Conservation (phyloP, 2,888 invertebrate species). For the Apamea epomidion region DNA sequence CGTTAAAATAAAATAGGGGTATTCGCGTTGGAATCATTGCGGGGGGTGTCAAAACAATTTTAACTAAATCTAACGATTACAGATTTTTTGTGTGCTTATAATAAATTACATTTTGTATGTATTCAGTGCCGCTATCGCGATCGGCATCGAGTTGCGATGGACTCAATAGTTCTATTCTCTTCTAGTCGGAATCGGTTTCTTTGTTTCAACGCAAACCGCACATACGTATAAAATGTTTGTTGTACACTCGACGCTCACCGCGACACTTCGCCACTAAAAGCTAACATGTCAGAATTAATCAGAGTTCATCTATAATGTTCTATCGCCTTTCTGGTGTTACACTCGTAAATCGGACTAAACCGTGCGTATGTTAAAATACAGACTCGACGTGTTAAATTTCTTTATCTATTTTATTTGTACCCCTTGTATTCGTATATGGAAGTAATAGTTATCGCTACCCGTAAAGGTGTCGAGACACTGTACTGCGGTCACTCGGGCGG, state of each 20-base stretch:
- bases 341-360: constrained; percentile 51
- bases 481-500: constrained; percentile 38
- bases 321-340: constrained; percentile 47
- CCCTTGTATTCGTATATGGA: constrained; percentile 43
- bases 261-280: constrained; percentile 48
- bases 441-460: constrained; percentile 48
- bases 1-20: constrained; percentile 85
- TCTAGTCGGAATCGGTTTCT: constrained; percentile 41
- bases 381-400: constrained; percentile 40
- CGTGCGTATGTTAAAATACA: constrained; percentile 38
- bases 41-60: constrained; percentile 75
- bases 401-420: constrained; percentile 49
- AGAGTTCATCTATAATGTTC: constrained; percentile 54
- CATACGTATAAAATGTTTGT: constrained; percentile 55
- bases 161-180: constrained; percentile 45
- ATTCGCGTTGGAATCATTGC: constrained; percentile 76
- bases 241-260: constrained; percentile 60
- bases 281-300: constrained; percentile 44
- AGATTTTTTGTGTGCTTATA: constrained; percentile 65
- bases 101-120: constrained; percentile 64
- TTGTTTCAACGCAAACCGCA: constrained; percentile 53
- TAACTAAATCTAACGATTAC: constrained; percentile 70
- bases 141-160: constrained; percentile 53
- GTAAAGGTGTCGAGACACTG: constrained; percentile 44
- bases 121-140: constrained; percentile 60